phyloP scores from a whole-genome alignment of 2,797 vertebrate genomes.

The Atherinosoma microstoma region DNA sequence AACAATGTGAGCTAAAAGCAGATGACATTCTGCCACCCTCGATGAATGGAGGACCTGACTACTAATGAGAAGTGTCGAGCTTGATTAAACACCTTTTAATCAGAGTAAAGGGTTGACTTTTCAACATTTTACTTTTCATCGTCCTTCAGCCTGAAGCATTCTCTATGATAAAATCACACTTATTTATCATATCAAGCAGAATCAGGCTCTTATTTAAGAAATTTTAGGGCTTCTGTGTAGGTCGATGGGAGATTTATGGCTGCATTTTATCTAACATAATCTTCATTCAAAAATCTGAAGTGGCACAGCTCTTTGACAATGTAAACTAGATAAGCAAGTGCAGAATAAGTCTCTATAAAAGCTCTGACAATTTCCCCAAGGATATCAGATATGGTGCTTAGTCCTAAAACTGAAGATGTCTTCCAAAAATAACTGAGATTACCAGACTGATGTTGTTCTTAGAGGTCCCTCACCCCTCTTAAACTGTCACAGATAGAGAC shows the following conservation, averaged over 20 bases:
- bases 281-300: background rate
- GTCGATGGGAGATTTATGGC: background rate
- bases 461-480: background rate
- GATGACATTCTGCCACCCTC: slow-evolving; percentile 28
- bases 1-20: slow-evolving; percentile 32
- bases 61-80: slow-evolving; percentile 35
- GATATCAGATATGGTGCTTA: background rate
- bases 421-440: slow-evolving; percentile 9
- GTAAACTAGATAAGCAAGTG: background rate
- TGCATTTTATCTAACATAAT: background rate
- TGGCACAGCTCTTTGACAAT: background rate
- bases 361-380: slow-evolving; percentile 6
- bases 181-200: background rate
- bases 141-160: background rate
- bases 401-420: slow-evolving; percentile 5
- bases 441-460: slow-evolving; percentile 13
- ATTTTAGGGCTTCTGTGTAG: slow-evolving; percentile 6
- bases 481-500: slow-evolving; percentile 9
- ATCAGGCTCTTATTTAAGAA: background rate
- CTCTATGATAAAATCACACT: background rate
- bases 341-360: slow-evolving; percentile 4
- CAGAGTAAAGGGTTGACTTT: background rate
- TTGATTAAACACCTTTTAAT: slow-evolving; percentile 49
- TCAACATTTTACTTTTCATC: slow-evolving; percentile 1
- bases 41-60: slow-evolving; percentile 15